Evolutionary conservation across 2,888 invertebrate genomes (phyloP).

Genomic region (Mesochorus sp.): DNA sequence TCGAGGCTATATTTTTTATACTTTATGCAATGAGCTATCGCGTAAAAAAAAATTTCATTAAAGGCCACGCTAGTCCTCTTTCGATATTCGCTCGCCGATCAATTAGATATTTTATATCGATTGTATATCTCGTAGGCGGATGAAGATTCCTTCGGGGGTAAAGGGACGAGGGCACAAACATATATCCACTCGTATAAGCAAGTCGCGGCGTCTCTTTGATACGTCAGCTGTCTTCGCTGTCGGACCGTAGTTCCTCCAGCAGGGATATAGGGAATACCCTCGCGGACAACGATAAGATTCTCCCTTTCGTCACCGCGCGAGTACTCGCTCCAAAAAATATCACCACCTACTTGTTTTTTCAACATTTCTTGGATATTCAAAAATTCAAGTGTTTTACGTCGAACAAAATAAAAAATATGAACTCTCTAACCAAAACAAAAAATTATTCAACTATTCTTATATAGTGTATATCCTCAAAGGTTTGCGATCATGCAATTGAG

Average conservation of each 20-base stretch:
- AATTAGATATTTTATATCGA: slow-evolving; percentile 78
- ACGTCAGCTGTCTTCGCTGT: slow-evolving; percentile 72
- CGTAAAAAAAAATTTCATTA: too few species aligned
- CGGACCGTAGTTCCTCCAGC: slow-evolving; percentile 65
- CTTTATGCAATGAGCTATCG: too few species aligned
- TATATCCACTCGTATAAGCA: background rate
- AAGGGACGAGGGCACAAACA: slow-evolving; percentile 9
- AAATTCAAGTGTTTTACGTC: slow-evolving; percentile 3
- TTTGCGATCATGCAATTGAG: too few species aligned
- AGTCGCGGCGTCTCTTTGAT: slow-evolving; percentile 77
- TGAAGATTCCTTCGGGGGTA: slow-evolving; percentile 57
- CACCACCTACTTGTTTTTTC: slow-evolving; percentile 7
- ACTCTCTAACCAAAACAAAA: background rate
- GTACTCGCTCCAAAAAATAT: slow-evolving; percentile 37
- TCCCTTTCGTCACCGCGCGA: slow-evolving; percentile 38
- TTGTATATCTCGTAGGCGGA: slow-evolving; percentile 71
- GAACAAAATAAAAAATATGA: background rate
- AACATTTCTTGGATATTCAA: background rate
- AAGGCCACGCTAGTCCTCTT: too few species aligned
- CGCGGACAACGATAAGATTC: slow-evolving; percentile 39
- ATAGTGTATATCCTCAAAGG: too few species aligned
- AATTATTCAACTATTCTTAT: too few species aligned
- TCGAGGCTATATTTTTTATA: background rate
- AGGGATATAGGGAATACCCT: slow-evolving; percentile 31
- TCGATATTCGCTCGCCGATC: slow-evolving; percentile 68